These are phyloP conservation scores for Aphaenogaster ashmeadi DNA, from an alignment of 1,140 invertebrate genomes.

Conservation along the genomic window DNA sequence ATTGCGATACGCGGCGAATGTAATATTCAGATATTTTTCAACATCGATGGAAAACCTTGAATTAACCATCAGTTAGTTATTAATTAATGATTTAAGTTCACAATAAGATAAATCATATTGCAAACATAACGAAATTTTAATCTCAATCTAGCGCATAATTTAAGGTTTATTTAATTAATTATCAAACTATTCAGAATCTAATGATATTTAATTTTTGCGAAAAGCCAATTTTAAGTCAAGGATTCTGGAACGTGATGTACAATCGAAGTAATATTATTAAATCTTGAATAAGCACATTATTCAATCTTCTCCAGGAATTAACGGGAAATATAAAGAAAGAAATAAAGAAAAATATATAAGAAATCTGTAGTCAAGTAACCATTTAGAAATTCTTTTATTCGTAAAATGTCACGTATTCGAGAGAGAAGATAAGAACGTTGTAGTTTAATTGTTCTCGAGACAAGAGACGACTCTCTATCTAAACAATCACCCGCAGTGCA, in stretches of 20 bases:
- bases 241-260: neutral
- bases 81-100: neutral
- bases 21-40: neutral
- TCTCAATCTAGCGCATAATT: neutral
- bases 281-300: neutral
- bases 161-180: neutral
- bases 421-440: conserved; percentile 59
- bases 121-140: neutral
- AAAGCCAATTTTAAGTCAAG: neutral
- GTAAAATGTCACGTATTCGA: conserved; percentile 57
- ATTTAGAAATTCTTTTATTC: conserved; percentile 56
- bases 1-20: conserved; percentile 8
- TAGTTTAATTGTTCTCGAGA: conserved; percentile 66
- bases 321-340: neutral
- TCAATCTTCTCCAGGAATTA: neutral
- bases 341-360: neutral
- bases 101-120: neutral
- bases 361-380: conserved; percentile 6
- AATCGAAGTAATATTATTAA: neutral
- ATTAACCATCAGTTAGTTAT: neutral
- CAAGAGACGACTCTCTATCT: conserved; percentile 66
- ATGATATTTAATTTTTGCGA: neutral
- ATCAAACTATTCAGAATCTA: neutral
- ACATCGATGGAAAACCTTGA: neutral
- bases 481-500: conserved; percentile 70